Conservation (phyloP, 1,140 invertebrate species). For the Galleria mellonella region DNA sequence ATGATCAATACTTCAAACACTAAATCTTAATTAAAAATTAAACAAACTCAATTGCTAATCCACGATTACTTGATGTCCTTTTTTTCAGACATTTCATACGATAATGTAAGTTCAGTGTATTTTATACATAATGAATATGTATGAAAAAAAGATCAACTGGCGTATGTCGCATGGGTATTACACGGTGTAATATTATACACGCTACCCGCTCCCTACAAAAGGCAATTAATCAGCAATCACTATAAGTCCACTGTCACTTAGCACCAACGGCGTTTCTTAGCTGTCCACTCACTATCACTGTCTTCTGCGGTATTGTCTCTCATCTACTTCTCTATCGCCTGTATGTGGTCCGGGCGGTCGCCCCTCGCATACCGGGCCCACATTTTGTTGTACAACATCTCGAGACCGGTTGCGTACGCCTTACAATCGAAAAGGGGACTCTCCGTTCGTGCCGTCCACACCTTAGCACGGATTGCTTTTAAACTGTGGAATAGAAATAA, state of each 20-base stretch:
- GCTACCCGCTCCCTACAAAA: too few relatives aligned
- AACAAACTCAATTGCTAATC: too few relatives aligned
- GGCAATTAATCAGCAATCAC: background rate
- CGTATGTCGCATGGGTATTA: too few relatives aligned
- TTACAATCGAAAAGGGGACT: constrained; percentile 96
- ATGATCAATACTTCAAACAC: too few relatives aligned
- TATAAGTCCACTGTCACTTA: constrained; percentile 21
- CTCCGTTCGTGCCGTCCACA: constrained; percentile 92
- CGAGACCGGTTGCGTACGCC: constrained; percentile 93
- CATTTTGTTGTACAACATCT: constrained; percentile 91
- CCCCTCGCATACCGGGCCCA: constrained; percentile 86
- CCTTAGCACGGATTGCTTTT: constrained; percentile 94
- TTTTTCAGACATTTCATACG: too few relatives aligned
- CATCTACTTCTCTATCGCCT: constrained; percentile 73
- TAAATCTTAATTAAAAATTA: too few relatives aligned
- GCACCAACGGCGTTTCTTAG: constrained; percentile 28
- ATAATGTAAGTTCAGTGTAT: too few relatives aligned
- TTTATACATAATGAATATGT: too few relatives aligned
- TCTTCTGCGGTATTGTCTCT: background rate
- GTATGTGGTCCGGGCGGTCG: constrained; percentile 88
- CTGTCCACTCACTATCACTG: constrained; percentile 10
- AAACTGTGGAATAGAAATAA: constrained; percentile 75
- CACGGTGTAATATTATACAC: too few relatives aligned
- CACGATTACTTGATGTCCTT: too few relatives aligned
- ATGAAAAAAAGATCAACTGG: too few relatives aligned